A percentile compares a stretch with the other conserved stretches of the same genome.
These are phyloP conservation scores for Ctenopoma multispine DNA, from an alignment of 2,797 vertebrate genomes.

Conservation along the genomic window DNA sequence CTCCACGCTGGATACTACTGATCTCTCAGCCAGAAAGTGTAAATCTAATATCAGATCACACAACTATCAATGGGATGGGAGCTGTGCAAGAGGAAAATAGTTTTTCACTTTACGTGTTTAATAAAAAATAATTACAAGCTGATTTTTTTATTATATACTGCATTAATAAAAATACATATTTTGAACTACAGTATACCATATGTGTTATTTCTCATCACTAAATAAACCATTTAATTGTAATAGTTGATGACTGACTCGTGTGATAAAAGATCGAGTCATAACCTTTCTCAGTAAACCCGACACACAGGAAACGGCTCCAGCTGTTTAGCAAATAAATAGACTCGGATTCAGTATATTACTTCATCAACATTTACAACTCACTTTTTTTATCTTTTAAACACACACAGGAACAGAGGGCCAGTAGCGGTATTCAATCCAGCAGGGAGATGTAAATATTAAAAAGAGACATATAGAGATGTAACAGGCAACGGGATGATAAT, in stretches of 20 bases:
- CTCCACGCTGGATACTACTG: slow-evolving; percentile 20
- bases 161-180: neutral
- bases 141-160: neutral
- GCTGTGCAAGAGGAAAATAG: neutral
- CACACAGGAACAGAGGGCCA: slow-evolving; percentile 60
- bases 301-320: slow-evolving; percentile 45
- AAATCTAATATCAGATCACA: slow-evolving; percentile 18
- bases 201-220: neutral
- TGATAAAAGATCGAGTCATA: slow-evolving; percentile 14
- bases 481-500: slow-evolving; percentile 60
- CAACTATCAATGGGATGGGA: neutral
- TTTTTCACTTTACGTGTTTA: neutral
- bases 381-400: slow-evolving; percentile 67
- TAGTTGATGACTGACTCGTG: neutral
- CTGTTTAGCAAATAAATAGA: slow-evolving; percentile 55
- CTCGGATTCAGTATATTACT: slow-evolving; percentile 53
- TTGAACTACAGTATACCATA: neutral
- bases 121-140: neutral
- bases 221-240: neutral
- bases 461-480: slow-evolving; percentile 65
- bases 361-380: slow-evolving; percentile 70
- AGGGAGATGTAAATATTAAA: slow-evolving; percentile 69
- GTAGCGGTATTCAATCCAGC: slow-evolving; percentile 56
- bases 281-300: slow-evolving; percentile 30
- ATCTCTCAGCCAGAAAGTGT: slow-evolving; percentile 36